These are phyloP conservation scores for Caenorhabditis sp. DNA, from an alignment of 2,888 invertebrate species.

Conservation along the genomic window DNA sequence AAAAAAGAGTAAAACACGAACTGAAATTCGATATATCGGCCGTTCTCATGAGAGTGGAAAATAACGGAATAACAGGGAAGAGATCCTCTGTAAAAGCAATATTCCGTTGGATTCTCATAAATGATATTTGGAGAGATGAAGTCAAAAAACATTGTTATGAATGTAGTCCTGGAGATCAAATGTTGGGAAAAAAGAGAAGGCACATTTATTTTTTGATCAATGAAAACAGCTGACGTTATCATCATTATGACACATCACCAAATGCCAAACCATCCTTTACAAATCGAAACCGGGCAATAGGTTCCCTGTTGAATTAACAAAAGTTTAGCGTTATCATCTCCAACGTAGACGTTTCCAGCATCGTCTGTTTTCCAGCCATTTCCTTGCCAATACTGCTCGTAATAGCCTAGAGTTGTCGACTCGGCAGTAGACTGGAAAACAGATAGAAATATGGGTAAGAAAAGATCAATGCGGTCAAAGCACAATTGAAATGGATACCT, in stretches of 20 bases:
- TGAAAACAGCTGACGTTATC: constrained; percentile 5
- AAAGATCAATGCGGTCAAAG: constrained; percentile 42
- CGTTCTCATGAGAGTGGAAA: not conserved
- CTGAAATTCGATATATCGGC: constrained; percentile 20
- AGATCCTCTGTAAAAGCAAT: not conserved
- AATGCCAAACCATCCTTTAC: constrained; percentile 66
- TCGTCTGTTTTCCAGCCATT: constrained; percentile 65
- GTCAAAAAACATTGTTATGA: not conserved
- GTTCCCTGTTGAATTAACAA: constrained; percentile 56
- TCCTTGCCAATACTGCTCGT: constrained; percentile 56
- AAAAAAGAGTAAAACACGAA: not conserved
- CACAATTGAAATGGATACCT: constrained; percentile 50
- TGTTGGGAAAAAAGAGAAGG: not conserved
- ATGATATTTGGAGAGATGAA: not conserved
- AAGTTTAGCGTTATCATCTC: constrained; percentile 63
- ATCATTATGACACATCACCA: constrained; percentile 27
- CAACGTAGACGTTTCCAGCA: constrained; percentile 63
- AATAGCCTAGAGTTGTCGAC: constrained; percentile 56
- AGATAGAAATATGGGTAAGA: not conserved
- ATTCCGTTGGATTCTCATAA: constrained; percentile 5
- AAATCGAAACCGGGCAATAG: constrained; percentile 58
- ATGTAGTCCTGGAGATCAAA: not conserved
- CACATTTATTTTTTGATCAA: constrained; percentile 9
- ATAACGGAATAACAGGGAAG: not conserved
- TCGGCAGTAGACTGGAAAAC: constrained; percentile 38